phyloP scores from a whole-genome alignment of 2,113 vertebrate species.

The Corythoichthys haematopterus region DNA sequence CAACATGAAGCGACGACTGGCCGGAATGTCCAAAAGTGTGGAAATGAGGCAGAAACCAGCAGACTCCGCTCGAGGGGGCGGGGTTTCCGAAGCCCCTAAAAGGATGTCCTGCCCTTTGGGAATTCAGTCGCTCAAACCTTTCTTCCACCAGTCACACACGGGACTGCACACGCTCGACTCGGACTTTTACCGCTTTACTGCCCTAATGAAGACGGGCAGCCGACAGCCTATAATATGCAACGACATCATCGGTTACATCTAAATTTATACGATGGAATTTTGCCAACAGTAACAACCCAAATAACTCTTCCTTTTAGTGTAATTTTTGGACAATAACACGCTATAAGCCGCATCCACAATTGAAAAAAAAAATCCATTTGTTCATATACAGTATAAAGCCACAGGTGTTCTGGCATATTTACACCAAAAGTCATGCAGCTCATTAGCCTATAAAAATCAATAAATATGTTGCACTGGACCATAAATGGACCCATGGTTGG shows the following conservation, averaged over 20 bases:
- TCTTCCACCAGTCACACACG: slow-evolving; percentile 86
- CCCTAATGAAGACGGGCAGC: slow-evolving; percentile 91
- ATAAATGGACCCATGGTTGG: too few relatives aligned
- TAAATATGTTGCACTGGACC: too few relatives aligned
- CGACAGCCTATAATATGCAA: slow-evolving; percentile 95
- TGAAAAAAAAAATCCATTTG: too few relatives aligned
- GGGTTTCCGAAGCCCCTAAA: slow-evolving; percentile 69
- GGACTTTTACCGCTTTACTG: slow-evolving; percentile 83
- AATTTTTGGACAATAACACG: neutral
- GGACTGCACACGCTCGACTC: slow-evolving; percentile 79
- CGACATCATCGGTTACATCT: slow-evolving; percentile 90
- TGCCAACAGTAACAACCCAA: neutral
- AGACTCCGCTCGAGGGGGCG: slow-evolving; percentile 32
- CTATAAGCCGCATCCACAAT: too few relatives aligned
- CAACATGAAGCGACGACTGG: slow-evolving; percentile 83
- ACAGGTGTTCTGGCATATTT: too few relatives aligned
- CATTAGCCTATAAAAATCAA: neutral
- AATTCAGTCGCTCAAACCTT: slow-evolving; percentile 75
- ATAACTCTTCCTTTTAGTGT: neutral
- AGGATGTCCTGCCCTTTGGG: slow-evolving; percentile 88
- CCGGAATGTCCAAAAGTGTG: slow-evolving; percentile 74
- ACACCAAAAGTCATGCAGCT: neutral
- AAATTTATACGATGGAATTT: slow-evolving; percentile 9
- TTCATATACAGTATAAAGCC: too few relatives aligned
- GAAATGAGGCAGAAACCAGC: slow-evolving; percentile 55